Base-by-base conservation (phyloP, 2,113 vertebrate species). In the Nematolebias whitei region DNA sequence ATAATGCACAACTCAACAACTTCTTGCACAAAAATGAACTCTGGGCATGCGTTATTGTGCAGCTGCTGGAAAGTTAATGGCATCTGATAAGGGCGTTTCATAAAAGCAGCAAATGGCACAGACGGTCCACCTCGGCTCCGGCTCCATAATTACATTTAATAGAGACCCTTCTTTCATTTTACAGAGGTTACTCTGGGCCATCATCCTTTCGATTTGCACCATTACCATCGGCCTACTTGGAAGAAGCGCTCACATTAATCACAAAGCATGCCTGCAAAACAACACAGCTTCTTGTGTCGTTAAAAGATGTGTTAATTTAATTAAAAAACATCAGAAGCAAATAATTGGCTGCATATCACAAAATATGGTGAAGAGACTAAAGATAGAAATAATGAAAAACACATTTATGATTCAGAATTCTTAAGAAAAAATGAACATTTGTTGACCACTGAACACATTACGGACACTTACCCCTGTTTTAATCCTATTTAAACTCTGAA, bases 31-130 rank as follows among this genome's bases (percentile, higher is more conserved):
- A 8, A 39, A 40, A 24, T 15, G 8, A 52, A 63, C 44, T 55
- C 50, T 1, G 2, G 4, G 47, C 52, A 20, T 47, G 38, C 32
- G 45, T 49, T 38, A 43, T 16, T 57, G 49, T 14, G 1, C 3
- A 63, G 53, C 23, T 55, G 45, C 71, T 41, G 52, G 26, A 32
- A 2, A 19, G 68, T 58, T 75, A 84, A 87, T 85, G 51, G 70
- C 67, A 20, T 64, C 70, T 44, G 67, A 79, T 54, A 6, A 60
- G 29, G n/a, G 59, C 16, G 51, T 59, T 75, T 72, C 38, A 80
- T 78, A 67, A 85, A 83, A 69, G 69, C 66, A 45, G 68, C 53
- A 83, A 85, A 79, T 69, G 71, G 63, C 48, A 11, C 40, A 24
- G 32, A 12, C 53, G 4, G 54, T 38, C 43, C 43, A 12, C 1